A percentile compares a stretch with the other conserved stretches of the same genome.
Evolutionary conservation across 2,888 invertebrate genomes (phyloP).

Genomic region (Tipula confusa): DNA sequence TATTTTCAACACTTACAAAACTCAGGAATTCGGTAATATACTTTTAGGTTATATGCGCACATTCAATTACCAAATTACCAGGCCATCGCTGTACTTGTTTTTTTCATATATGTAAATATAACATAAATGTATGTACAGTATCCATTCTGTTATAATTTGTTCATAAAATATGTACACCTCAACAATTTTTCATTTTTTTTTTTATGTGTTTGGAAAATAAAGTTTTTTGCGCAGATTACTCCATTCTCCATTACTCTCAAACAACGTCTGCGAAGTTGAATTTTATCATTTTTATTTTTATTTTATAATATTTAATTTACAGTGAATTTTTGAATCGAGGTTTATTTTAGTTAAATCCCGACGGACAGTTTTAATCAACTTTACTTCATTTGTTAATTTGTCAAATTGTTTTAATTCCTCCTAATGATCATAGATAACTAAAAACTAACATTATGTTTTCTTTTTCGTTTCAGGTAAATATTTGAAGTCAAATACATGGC

Average conservation of each 20-base stretch:
- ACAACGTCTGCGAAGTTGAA: background rate
- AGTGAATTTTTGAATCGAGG: background rate
- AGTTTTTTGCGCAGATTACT: background rate
- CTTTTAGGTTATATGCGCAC: too few relatives aligned
- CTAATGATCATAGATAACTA: background rate
- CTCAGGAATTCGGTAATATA: too few relatives aligned
- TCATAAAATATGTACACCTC: background rate
- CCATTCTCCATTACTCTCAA: background rate
- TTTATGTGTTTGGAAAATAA: background rate
- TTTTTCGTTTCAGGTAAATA: background rate
- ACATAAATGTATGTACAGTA: background rate
- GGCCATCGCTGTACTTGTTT: background rate
- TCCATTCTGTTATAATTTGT: background rate
- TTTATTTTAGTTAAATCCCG: background rate
- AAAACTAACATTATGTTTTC: background rate
- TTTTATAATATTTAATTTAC: background rate
- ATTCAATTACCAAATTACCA: background rate
- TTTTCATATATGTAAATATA: background rate
- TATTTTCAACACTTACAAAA: too few relatives aligned
- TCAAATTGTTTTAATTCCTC: background rate
- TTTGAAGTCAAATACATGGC: background rate
- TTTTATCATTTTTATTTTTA: background rate
- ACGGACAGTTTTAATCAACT: background rate
- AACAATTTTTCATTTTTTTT: background rate
- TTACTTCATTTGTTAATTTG: background rate